Evolutionary conservation across 2,113 vertebrate genomes (phyloP).

Genomic region (Nymphicus hollandicus): DNA sequence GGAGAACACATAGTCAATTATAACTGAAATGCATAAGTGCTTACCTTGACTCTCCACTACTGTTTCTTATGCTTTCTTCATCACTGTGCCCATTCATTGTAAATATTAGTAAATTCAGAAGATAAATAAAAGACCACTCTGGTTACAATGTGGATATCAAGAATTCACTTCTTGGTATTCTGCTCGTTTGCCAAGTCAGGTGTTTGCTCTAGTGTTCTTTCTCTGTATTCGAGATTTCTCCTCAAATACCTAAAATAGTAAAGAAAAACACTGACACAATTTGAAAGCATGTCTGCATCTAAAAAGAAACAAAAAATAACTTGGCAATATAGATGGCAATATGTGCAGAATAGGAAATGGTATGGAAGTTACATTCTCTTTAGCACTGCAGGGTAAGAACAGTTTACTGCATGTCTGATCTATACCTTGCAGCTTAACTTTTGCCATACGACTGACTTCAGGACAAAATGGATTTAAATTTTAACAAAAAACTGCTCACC

Average conservation of each 20-base stretch:
- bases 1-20: background rate
- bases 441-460: background rate
- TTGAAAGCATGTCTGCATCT: background rate
- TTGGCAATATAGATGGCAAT: background rate
- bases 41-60: conserved; percentile 96
- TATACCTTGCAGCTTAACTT: rapidly evolving
- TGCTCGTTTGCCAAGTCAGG: conserved; percentile 19
- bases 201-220: conserved; percentile 31
- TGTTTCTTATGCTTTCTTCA: conserved; percentile 94
- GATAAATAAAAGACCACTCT: conserved; percentile 69
- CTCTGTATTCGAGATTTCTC: background rate
- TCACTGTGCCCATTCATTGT: conserved; percentile 97
- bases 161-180: conserved; percentile 51
- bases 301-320: background rate
- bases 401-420: background rate
- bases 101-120: conserved; percentile 70
- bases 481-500: background rate
- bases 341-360: background rate
- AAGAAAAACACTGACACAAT: background rate
- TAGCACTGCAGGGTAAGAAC: background rate
- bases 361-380: background rate
- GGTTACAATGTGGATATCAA: conserved; percentile 56
- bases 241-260: conserved; percentile 50
- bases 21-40: background rate
- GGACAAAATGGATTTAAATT: background rate